Conservation (phyloP, 2,797 vertebrate species). For the Holocentrus rufus region DNA sequence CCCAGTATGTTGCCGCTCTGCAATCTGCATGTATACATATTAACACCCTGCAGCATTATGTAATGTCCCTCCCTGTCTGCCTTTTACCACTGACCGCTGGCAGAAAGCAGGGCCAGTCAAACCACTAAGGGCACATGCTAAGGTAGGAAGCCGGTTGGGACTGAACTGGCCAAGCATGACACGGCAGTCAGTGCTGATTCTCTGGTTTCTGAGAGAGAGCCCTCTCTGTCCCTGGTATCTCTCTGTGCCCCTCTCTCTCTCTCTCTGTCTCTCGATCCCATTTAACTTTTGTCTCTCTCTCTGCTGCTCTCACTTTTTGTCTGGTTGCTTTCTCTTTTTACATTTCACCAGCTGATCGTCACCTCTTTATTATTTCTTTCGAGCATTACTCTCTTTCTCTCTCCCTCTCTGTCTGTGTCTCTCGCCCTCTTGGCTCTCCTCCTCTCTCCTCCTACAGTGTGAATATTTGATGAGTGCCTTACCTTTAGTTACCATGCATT, state of each 20-base stretch:
- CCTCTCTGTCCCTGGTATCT: too few relatives aligned
- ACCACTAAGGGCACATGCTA: conserved; percentile 67
- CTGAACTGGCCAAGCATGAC: conserved; percentile 35
- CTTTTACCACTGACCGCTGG: conserved; percentile 67
- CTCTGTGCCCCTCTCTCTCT: conserved; percentile 5
- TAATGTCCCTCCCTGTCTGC: conserved; percentile 60
- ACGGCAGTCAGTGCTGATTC: conserved; percentile 15
- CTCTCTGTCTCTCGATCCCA: neutral
- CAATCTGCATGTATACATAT: conserved; percentile 1
- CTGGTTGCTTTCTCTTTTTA: conserved; percentile 6
- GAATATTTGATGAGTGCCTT: conserved; percentile 86
- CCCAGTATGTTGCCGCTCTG: neutral
- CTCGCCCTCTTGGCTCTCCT: conserved; percentile 21
- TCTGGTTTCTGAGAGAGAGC: conserved; percentile 22
- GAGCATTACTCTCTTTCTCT: neutral
- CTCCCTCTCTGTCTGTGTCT: conserved; percentile 30
- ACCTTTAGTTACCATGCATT: conserved; percentile 91
- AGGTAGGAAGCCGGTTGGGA: conserved; percentile 74
- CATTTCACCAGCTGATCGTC: neutral
- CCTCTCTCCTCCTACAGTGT: conserved; percentile 74
- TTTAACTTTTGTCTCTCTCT: neutral
- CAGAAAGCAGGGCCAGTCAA: conserved; percentile 73
- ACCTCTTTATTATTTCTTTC: conserved; percentile 15
- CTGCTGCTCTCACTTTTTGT: neutral
- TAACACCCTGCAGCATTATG: conserved; percentile 16